These are phyloP conservation scores for Sylvia atricapilla DNA, from an alignment of 2,113 vertebrate species.

Conservation along the genomic window DNA sequence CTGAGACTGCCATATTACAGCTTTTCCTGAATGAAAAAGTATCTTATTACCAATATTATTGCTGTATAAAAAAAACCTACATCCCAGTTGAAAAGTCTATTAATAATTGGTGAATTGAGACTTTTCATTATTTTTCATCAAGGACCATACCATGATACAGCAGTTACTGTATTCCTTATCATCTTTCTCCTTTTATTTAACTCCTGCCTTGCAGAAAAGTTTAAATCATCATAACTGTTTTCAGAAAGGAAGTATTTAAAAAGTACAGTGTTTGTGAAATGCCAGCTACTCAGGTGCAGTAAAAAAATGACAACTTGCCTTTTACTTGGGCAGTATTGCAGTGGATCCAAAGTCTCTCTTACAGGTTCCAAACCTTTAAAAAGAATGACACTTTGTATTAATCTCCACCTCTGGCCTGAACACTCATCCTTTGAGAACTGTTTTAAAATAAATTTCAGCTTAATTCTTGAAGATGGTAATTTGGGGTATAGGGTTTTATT, in stretches of 20 bases:
- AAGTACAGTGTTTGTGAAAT: not conserved
- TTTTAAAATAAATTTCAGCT: not conserved
- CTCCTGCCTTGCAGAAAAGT: not conserved
- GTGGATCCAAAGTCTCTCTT: not conserved
- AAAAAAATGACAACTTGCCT: not conserved
- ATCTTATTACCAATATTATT: not conserved
- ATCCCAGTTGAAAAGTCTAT: not conserved
- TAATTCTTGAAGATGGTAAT: not conserved
- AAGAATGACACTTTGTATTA: not conserved
- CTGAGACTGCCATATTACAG: not conserved
- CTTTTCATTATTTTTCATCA: not conserved
- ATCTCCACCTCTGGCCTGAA: not conserved
- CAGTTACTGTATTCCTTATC: not conserved
- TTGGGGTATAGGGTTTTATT: not conserved
- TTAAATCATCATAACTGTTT: not conserved
- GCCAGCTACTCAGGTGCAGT: not conserved
- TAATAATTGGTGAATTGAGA: not conserved
- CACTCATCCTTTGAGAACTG: not conserved
- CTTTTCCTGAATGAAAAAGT: not conserved
- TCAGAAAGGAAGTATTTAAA: not conserved
- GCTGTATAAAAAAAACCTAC: not conserved
- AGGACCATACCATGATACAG: not conserved
- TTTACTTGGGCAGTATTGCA: not conserved
- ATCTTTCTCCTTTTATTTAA: not conserved
- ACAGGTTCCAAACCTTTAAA: not conserved